phyloP scores from a whole-genome alignment of 2,113 vertebrate species.

The Casuarius casuarius region DNA sequence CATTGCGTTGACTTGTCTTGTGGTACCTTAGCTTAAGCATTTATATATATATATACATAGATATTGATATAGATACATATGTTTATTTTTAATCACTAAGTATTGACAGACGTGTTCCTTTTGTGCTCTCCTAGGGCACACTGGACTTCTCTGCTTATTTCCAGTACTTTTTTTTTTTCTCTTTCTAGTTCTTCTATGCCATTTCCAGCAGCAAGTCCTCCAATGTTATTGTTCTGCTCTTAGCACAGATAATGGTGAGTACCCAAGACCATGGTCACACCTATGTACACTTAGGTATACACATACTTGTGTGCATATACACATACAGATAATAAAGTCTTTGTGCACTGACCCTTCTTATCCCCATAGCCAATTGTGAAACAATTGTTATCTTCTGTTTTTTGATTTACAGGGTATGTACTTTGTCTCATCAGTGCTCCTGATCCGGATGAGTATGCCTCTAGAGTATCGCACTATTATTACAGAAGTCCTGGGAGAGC shows the following conservation, averaged over 20 bases:
- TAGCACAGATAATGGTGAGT: conserved; percentile 99
- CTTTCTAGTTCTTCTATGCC: conserved; percentile 93
- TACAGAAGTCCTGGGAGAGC: conserved; percentile 93
- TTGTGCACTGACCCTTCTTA: not conserved
- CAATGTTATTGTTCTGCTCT: conserved; percentile 97
- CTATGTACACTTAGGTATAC: rapidly evolving
- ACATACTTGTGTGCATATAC: not conserved
- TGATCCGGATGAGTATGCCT: conserved; percentile 99
- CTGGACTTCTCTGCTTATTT: not conserved
- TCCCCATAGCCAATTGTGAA: not conserved
- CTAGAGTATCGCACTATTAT: conserved; percentile 95
- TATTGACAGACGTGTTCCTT: not conserved
- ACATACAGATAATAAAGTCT: not conserved
- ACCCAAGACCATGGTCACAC: rapidly evolving
- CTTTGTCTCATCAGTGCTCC: conserved; percentile 94
- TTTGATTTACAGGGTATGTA: conserved; percentile 90
- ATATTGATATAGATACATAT: not conserved
- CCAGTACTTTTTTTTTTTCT: not conserved
- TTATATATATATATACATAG: not conserved
- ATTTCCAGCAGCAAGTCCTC: conserved; percentile 99
- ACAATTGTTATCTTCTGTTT: not conserved
- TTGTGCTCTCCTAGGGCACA: not conserved
- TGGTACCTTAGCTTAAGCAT: not conserved
- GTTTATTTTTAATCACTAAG: not conserved
- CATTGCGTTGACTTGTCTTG: not conserved